These are phyloP conservation scores for Aethes cnicana DNA, from an alignment of 2,888 invertebrate species.

Conservation along the genomic window DNA sequence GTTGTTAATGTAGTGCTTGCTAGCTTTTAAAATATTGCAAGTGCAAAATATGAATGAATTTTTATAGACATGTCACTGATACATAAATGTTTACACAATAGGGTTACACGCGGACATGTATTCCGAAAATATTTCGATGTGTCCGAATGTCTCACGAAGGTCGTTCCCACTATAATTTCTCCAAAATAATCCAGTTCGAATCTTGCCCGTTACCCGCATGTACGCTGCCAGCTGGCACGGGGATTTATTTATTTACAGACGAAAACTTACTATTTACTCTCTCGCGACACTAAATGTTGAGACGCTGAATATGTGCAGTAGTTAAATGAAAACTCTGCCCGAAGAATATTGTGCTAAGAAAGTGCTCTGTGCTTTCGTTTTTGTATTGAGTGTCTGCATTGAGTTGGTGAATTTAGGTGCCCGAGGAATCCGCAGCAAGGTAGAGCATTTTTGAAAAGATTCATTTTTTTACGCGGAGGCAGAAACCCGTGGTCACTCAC, in stretches of 20 bases:
- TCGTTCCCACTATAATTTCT: conserved; percentile 34
- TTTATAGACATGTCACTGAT: too few species aligned
- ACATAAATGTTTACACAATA: too few species aligned
- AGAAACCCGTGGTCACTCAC: too few species aligned
- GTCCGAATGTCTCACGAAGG: conserved; percentile 7
- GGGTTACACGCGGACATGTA: too few species aligned
- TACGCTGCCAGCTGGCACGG: conserved; percentile 38
- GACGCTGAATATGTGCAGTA: too few species aligned
- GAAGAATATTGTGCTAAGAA: conserved; percentile 22
- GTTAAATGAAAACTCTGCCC: conserved; percentile 39
- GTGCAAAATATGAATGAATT: too few species aligned
- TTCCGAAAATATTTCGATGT: neutral
- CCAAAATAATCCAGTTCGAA: conserved; percentile 41
- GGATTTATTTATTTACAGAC: conserved; percentile 34
- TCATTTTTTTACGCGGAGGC: too few species aligned
- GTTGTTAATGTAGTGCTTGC: too few species aligned
- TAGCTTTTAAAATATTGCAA: too few species aligned
- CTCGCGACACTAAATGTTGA: too few species aligned
- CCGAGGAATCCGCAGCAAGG: conserved; percentile 4
- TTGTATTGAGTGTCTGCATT: conserved; percentile 39
- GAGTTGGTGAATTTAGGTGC: conserved; percentile 34
- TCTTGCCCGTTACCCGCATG: neutral
- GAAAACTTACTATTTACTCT: too few species aligned
- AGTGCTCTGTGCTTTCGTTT: conserved; percentile 37
- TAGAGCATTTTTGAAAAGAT: too few species aligned